Base-by-base conservation (phyloP, 92 coral and sea anemone genomes). In the Micromussa lordhowensis region DNA sequence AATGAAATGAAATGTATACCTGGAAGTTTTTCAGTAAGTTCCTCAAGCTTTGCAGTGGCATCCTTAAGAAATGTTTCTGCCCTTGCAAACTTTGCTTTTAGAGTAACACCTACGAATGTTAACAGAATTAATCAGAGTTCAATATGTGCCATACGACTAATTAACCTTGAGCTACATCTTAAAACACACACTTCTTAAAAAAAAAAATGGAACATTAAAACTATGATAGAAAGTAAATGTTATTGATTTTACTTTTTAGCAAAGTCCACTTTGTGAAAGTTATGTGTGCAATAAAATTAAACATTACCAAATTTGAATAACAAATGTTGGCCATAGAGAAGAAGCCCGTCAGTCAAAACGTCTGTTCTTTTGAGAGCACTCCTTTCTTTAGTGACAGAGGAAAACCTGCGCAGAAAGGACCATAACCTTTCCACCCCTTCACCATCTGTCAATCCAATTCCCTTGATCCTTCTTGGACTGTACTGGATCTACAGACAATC, bases 331-430 rank as follows among this genome's bases (percentile, higher is more conserved):
- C 89, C 92, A 80, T 84, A 94, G 90, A 86, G 93, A 5, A 94
- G 68, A 55, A 92, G 83, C 1, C 91, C 94, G 87, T 94, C 96
- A 77, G 94, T 92, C 71, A 94, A 75, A 35, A 75, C 82, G 86
- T 94, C 94, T 22, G 81, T 81, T 80, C 91, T 70, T 74, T 90
- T 92, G 17, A 88, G 80, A 13, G 94, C 40, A 48, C 78, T 31
- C 97, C 92, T 92, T 64, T 94, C 97, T 71, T 94, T 92, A 0
- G 97, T 94, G 2, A 94, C 88, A 13, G 66, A 13, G 24, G 93
- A 92, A 68, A 88, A 94, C 21, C 76, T 86, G 21, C 95, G 68
- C 6, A 92, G 68, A 68, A 86, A 94, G 7, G 96, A 82, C 95
- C 95, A 94, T 10, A 94, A 58, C 38, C 94, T 70, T 51, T 94